Evolutionary conservation across 2,888 invertebrate species (phyloP), one percentile per base, ranked within the genome.

Genomic region (Syritta pipiens): DNA sequence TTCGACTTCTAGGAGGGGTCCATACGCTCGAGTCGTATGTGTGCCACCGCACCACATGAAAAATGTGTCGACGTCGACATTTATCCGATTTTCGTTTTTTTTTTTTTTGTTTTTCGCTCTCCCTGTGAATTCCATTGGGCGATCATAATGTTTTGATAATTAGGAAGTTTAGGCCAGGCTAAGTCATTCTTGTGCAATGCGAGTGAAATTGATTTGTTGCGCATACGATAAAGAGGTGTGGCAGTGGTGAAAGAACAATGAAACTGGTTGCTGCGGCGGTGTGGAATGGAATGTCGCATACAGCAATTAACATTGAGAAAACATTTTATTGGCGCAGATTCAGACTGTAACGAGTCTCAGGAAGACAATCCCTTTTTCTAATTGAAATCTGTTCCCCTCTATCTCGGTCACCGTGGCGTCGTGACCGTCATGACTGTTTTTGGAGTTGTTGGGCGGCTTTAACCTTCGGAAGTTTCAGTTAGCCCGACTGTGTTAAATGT

Each of bases 211-310:
- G 53, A 65, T 65, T 65, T 53, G 49, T 32, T 59, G 57, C 14
- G 22, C 57, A 44, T 24, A 44, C 42, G 35, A 10, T 20, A 51
- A 51, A 51, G 57, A 60, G 69, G 69, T 69, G 69, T 60, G 69
- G 60, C 49, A 48, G 46, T 10, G 35, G 53, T 4, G n/a, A 28
- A 53, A 46, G 51, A 60, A 42, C 28, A 37, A 46, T 55, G 46
- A 37, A 46, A 26, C 30, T 57, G 22, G n/a, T 37, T 12, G 6
- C 3, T 17, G 35, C 14, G 24, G 35, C 53, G 7, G 17, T 9
- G 40, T 19, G 28, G 48, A 63, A 69, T 63, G 76, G 76, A 76
- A 76, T 69, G 76, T 69, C 76, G 60, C 68, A 57, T 76, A 62
- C 26, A 57, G 24, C 60, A 69, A 60, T 69, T 69, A 69, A 51